These are phyloP conservation scores for Hydrolagus affinis DNA, from an alignment of 2,113 vertebrate species.

Conservation along the genomic window DNA sequence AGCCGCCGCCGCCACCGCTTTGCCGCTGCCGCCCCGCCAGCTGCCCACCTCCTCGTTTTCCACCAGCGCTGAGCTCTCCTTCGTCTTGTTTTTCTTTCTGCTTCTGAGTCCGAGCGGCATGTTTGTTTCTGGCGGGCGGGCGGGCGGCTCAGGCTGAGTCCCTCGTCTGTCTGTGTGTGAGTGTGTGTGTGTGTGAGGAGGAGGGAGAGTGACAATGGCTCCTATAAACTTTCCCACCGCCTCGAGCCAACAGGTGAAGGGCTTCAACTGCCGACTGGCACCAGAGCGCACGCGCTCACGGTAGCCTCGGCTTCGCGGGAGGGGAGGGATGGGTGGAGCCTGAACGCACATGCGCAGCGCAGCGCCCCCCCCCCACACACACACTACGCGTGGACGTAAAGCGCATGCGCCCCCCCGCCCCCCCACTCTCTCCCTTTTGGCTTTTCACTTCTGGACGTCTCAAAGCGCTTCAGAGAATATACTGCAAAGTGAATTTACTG, in stretches of 20 bases:
- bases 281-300: background rate
- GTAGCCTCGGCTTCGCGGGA: background rate
- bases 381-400: no score
- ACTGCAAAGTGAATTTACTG: no score
- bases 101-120: slow-evolving; percentile 73
- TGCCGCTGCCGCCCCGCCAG: background rate
- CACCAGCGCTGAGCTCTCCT: slow-evolving; percentile 63
- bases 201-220: no score
- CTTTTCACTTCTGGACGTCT: background rate
- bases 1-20: slow-evolving; percentile 34
- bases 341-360: no score
- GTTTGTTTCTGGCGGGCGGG: slow-evolving; percentile 34
- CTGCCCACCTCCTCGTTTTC: slow-evolving; percentile 55
- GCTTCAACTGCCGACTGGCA: no score
- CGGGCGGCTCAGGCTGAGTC: background rate
- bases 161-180: no score
- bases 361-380: no score
- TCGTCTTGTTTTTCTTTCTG: slow-evolving; percentile 64
- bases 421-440: background rate
- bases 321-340: no score
- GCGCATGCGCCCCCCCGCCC: background rate
- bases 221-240: background rate
- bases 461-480: background rate
- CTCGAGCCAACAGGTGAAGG: background rate
- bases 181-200: no score